These are phyloP conservation scores for Amia ocellicauda DNA, from an alignment of 2,113 vertebrate species.

Conservation along the genomic window DNA sequence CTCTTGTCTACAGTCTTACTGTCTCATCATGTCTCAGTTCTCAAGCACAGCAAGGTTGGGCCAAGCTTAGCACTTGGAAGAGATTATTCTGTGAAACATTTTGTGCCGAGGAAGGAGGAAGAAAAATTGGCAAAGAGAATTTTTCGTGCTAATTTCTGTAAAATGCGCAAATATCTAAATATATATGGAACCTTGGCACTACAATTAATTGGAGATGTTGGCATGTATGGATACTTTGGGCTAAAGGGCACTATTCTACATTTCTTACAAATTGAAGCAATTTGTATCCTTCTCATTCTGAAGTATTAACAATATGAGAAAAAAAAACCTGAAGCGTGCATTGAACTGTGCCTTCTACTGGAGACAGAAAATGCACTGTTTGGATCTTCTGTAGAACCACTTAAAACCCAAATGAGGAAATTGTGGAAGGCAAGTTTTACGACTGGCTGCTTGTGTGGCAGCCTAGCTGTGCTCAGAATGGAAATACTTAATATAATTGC, in stretches of 20 bases:
- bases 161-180: too few relatives aligned
- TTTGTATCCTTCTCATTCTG: constrained; percentile 10
- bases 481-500: constrained; percentile 7
- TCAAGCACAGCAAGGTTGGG: background rate
- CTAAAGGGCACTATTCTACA: background rate
- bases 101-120: too few relatives aligned
- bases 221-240: background rate
- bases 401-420: constrained; percentile 7
- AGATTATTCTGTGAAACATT: too few relatives aligned
- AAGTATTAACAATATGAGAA: background rate
- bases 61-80: too few relatives aligned
- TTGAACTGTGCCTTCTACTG: background rate
- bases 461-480: background rate
- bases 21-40: background rate
- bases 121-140: too few relatives aligned
- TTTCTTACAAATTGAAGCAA: constrained; percentile 13
- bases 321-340: background rate
- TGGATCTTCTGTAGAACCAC: background rate
- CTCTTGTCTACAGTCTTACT: too few relatives aligned
- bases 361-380: background rate
- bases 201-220: too few relatives aligned
- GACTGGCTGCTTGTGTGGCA: background rate
- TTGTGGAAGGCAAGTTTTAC: background rate
- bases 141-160: too few relatives aligned
- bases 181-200: too few relatives aligned